Conservation (phyloP, 1,140 invertebrate species). For the Drosophila sp. region DNA sequence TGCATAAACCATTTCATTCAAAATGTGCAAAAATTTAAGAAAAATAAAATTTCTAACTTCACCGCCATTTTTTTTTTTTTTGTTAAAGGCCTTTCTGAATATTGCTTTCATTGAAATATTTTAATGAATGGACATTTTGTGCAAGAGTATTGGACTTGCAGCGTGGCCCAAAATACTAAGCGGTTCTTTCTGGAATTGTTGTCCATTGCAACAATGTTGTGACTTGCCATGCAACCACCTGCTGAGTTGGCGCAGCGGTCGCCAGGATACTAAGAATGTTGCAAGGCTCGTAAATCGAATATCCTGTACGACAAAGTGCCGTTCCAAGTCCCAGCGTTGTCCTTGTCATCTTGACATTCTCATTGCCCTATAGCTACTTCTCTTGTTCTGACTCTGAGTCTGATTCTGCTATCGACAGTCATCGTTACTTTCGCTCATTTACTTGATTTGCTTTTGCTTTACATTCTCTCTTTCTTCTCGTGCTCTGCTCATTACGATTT, state of each 20-base stretch:
- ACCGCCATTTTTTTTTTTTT: no score
- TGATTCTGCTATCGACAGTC: background rate
- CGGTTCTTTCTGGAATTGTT: background rate
- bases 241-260: slow-evolving; percentile 16
- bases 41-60: no score
- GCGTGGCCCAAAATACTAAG: background rate
- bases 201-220: slow-evolving; percentile 3
- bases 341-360: slow-evolving; percentile 29
- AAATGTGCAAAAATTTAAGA: no score
- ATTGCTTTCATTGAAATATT: no score
- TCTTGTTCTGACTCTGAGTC: background rate
- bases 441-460: slow-evolving; percentile 51
- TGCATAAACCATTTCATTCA: no score
- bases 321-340: background rate
- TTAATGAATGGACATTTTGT: no score
- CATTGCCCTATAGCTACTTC: background rate
- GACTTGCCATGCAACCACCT: slow-evolving; percentile 18
- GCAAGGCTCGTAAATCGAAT: slow-evolving; percentile 38
- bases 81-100: no score
- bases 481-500: slow-evolving; percentile 26
- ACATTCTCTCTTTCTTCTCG: no score
- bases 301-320: slow-evolving; percentile 38
- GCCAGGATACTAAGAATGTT: background rate
- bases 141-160: background rate
- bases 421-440: slow-evolving; percentile 43